Percentiles rank a stretch among this genome's conserved stretches.
These are phyloP conservation scores for Bubo scandiacus DNA, from an alignment of 2,113 vertebrate species.

Conservation along the genomic window DNA sequence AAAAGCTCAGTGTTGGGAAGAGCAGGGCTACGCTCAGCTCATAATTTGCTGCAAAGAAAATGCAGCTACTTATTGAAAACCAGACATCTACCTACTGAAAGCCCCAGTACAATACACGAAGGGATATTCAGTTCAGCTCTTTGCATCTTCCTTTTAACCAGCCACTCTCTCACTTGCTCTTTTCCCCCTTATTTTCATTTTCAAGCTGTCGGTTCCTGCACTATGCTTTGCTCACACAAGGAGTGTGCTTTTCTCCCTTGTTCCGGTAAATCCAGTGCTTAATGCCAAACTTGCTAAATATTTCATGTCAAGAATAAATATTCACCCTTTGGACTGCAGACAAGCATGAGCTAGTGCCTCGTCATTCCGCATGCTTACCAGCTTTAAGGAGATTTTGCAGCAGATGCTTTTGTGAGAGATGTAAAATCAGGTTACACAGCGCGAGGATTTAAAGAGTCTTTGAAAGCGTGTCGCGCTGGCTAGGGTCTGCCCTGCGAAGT, in stretches of 20 bases:
- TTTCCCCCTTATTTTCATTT: neutral
- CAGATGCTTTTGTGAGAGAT: neutral
- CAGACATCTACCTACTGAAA: rapidly evolving
- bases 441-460: rapidly evolving
- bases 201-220: rapidly evolving
- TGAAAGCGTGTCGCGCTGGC: rapidly evolving
- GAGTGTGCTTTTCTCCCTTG: rapidly evolving
- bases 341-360: neutral
- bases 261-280: neutral
- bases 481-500: rapidly evolving
- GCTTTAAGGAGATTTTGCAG: neutral
- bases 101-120: neutral
- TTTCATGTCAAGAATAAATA: neutral
- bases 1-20: neutral
- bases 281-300: neutral
- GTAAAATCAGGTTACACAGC: rapidly evolving
- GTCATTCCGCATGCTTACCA: rapidly evolving
- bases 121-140: neutral
- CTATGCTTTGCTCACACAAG: rapidly evolving
- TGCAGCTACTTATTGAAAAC: neutral
- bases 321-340: neutral
- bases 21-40: neutral
- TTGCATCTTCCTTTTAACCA: neutral
- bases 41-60: neutral
- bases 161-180: neutral